Evolutionary conservation across 2,113 vertebrate genomes (phyloP).

Genomic region (Tragelaphus buxtoni): DNA sequence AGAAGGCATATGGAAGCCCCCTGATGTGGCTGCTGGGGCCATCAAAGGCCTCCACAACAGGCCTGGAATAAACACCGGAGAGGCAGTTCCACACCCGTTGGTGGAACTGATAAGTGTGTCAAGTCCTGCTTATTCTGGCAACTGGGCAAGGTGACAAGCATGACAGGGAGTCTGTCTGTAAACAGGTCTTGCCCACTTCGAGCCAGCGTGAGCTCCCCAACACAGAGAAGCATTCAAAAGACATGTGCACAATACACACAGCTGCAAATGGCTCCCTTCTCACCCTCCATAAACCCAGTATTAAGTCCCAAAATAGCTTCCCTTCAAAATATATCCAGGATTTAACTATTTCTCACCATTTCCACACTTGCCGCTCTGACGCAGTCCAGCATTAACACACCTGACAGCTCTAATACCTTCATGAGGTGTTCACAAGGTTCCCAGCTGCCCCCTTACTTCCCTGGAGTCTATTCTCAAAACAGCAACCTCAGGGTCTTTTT

Average conservation of each 20-base stretch:
- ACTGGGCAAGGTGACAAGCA: not conserved
- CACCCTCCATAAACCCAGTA: not conserved
- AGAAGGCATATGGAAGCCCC: not conserved
- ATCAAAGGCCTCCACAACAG: not conserved
- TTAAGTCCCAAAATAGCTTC: not conserved
- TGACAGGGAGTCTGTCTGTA: not conserved
- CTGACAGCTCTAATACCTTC: not conserved
- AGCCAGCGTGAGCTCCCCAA: not conserved
- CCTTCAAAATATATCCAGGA: not conserved
- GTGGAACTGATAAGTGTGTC: too few relatives aligned
- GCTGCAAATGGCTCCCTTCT: not conserved
- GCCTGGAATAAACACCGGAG: not conserved
- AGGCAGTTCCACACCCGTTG: not conserved
- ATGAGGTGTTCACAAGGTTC: not conserved
- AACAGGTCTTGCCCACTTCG: too few relatives aligned
- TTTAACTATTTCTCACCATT: not conserved
- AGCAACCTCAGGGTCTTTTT: not conserved
- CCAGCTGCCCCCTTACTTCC: not conserved
- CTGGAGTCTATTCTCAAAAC: not conserved
- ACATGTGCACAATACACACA: not conserved
- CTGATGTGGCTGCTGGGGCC: not conserved
- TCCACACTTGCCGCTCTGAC: not conserved
- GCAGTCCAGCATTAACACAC: not conserved
- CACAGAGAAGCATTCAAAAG: not conserved
- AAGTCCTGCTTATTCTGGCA: not conserved